phyloP scores from a whole-genome alignment of 2,113 vertebrate species.

The Oostethus manadensis region DNA sequence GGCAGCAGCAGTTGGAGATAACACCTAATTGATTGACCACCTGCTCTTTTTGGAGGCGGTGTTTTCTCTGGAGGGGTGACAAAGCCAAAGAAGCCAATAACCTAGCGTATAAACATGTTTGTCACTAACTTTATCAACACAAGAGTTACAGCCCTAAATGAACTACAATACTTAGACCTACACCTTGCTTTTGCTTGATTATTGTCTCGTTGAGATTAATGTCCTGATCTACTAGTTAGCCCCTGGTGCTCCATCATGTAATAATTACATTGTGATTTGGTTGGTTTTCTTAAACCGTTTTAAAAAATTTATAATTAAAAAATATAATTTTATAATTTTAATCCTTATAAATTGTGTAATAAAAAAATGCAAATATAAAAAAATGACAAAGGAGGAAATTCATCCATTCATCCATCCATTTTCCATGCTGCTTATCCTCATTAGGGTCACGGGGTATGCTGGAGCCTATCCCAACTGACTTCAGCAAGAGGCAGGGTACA shows the following conservation, averaged over 20 bases:
- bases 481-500: no score
- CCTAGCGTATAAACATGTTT: conserved; percentile 6
- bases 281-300: conserved; percentile 11
- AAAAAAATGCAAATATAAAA: not conserved
- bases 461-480: no score
- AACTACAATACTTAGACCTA: not conserved
- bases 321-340: no score
- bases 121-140: conserved; percentile 2
- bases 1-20: conserved; percentile 48
- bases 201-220: conserved; percentile 49
- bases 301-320: conserved; percentile 3
- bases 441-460: no score
- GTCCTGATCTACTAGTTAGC: conserved; percentile 58
- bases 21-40: conserved; percentile 58
- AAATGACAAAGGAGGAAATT: conserved; percentile 1
- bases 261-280: conserved; percentile 49
- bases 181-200: not conserved
- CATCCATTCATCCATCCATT: no score
- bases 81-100: conserved; percentile 37
- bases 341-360: conserved; percentile 21
- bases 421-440: no score
- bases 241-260: conserved; percentile 38
- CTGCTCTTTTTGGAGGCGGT: conserved; percentile 50
- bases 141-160: not conserved
- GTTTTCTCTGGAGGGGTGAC: conserved; percentile 26